A percentile compares a stretch with the other conserved stretches of the same genome.
These are phyloP conservation scores for Ciconia maguari DNA, from an alignment of 2,113 vertebrate species.

Conservation along the genomic window DNA sequence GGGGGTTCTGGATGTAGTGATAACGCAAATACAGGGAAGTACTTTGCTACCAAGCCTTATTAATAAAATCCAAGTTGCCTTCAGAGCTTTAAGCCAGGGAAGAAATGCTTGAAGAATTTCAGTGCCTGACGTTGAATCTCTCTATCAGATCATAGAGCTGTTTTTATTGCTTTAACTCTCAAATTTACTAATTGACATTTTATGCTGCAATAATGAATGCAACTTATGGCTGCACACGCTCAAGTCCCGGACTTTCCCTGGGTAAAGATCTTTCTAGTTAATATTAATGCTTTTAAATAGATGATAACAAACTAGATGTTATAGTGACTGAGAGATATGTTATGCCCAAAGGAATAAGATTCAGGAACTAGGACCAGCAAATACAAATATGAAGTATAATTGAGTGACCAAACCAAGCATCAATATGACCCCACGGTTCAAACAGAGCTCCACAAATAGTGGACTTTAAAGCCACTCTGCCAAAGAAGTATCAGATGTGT, in stretches of 20 bases:
- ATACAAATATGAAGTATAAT: background rate
- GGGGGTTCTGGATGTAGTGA: background rate
- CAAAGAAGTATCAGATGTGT: constrained; percentile 15
- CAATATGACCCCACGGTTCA: background rate
- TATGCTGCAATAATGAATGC: background rate
- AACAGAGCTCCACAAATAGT: background rate
- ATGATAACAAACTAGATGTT: background rate
- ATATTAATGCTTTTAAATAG: background rate
- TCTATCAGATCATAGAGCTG: background rate
- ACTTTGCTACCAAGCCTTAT: background rate
- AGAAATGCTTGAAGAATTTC: background rate
- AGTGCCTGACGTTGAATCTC: background rate
- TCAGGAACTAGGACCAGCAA: background rate
- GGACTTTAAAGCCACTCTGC: background rate
- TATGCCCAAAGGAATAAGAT: background rate
- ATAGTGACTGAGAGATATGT: background rate
- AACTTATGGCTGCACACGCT: background rate
- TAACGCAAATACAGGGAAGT: background rate
- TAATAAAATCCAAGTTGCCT: background rate
- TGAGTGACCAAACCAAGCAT: constrained; percentile 1
- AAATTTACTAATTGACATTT: background rate
- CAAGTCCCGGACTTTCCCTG: background rate
- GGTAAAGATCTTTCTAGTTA: background rate
- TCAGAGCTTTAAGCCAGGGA: background rate
- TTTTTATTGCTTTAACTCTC: background rate